A percentile compares a stretch with the other conserved stretches of the same genome.
Conservation (phyloP, 2,888 invertebrate species). For the Anaspis maculata region DNA sequence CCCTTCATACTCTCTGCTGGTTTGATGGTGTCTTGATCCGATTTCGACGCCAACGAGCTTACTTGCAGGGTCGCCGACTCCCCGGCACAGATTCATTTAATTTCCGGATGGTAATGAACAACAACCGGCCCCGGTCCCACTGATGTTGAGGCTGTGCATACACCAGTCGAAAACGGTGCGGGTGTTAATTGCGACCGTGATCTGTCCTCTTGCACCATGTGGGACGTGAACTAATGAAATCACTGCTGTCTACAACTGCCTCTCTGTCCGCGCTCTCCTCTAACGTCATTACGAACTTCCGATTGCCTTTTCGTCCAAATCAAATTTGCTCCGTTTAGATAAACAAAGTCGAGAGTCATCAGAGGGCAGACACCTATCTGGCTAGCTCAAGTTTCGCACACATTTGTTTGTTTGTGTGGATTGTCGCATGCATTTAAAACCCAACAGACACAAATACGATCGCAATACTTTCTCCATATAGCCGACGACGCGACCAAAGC, state of each 20-base stretch:
- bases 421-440: too few species aligned
- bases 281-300: slow-evolving; percentile 12
- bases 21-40: slow-evolving; percentile 33
- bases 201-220: slow-evolving; percentile 15
- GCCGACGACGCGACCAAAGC: slow-evolving; percentile 19
- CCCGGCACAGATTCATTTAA: slow-evolving; percentile 34
- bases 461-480: too few species aligned
- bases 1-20: slow-evolving; percentile 11
- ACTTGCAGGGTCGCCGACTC: slow-evolving; percentile 23
- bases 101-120: slow-evolving; percentile 33
- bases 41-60: slow-evolving; percentile 29
- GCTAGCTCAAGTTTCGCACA: too few species aligned
- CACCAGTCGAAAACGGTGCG: slow-evolving; percentile 11
- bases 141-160: too few species aligned
- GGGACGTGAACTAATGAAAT: slow-evolving; percentile 15
- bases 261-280: too few species aligned
- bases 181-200: slow-evolving; percentile 14
- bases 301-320: too few species aligned
- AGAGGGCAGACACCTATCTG: too few species aligned
- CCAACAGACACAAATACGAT: too few species aligned
- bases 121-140: slow-evolving; percentile 21
- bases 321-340: too few species aligned
- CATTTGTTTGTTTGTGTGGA: too few species aligned
- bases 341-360: too few species aligned
- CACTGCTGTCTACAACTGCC: slow-evolving; percentile 13